Evolutionary conservation across 37 sponge, comb jelly and placozoan genomes (phyloP).

Genomic region (Halichondria panicea): DNA sequence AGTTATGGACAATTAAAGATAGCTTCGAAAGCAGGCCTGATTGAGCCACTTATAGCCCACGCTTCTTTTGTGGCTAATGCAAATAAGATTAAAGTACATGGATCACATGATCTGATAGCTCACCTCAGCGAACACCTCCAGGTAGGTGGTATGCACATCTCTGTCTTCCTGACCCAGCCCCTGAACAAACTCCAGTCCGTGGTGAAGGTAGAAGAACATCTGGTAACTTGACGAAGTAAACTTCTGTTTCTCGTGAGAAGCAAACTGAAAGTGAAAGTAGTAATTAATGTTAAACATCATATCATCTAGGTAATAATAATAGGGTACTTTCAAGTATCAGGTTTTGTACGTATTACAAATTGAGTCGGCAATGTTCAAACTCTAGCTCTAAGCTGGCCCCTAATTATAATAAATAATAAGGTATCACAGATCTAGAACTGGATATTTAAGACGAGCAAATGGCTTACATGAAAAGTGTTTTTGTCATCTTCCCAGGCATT

Average conservation of each 20-base stretch:
- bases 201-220: slow-evolving; percentile 48
- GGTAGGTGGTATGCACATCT: slow-evolving; percentile 2
- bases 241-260: slow-evolving; percentile 43
- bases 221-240: slow-evolving; percentile 52
- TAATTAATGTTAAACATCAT: not conserved
- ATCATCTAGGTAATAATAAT: too few species aligned
- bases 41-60: too few species aligned
- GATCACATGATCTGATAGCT: too few species aligned
- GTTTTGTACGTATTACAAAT: not conserved
- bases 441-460: not conserved
- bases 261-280: slow-evolving; percentile 48
- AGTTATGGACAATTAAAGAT: too few species aligned
- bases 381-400: not conserved
- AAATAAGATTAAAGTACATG: too few species aligned
- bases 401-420: not conserved
- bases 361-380: not conserved
- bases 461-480: slow-evolving; percentile 3
- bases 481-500: slow-evolving; percentile 79
- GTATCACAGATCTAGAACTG: not conserved
- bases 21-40: too few species aligned
- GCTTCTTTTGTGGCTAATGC: too few species aligned
- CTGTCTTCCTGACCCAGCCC: slow-evolving; percentile 3
- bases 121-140: slow-evolving; percentile 27
- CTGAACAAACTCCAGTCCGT: slow-evolving; percentile 16
- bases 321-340: not conserved